Evolutionary conservation across 2,113 vertebrate genomes (phyloP).

Genomic region (Cottus gobio): DNA sequence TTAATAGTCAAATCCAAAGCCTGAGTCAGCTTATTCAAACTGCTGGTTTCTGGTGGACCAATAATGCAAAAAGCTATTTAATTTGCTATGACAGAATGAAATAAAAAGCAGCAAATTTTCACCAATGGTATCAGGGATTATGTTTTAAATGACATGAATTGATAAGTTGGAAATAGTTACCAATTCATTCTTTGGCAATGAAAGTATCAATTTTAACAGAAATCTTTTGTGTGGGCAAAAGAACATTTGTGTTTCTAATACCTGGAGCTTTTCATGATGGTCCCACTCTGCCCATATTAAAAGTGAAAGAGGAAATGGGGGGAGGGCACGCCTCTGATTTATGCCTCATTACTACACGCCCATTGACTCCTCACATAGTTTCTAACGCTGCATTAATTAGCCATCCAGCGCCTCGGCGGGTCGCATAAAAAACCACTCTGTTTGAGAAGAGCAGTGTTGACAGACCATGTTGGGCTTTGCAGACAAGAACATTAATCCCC

Average conservation of each 20-base stretch:
- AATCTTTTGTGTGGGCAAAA: too few relatives aligned
- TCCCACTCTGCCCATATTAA: neutral
- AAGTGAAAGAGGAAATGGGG: neutral
- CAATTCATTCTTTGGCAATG: too few relatives aligned
- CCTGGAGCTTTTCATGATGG: neutral
- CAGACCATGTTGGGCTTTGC: slow-evolving; percentile 1
- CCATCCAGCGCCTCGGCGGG: neutral
- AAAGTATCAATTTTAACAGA: too few relatives aligned
- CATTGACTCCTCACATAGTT: slow-evolving; percentile 9
- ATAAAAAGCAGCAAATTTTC: too few relatives aligned
- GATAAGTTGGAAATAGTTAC: too few relatives aligned
- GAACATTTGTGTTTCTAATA: neutral
- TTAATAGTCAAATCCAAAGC: too few relatives aligned
- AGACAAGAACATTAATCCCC: slow-evolving; percentile 33
- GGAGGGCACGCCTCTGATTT: neutral
- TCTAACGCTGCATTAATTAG: slow-evolving; percentile 13
- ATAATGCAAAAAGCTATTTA: too few relatives aligned
- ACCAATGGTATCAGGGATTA: too few relatives aligned
- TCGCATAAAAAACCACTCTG: neutral
- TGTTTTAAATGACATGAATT: too few relatives aligned
- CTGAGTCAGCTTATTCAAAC: too few relatives aligned
- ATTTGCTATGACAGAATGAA: too few relatives aligned
- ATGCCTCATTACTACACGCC: neutral
- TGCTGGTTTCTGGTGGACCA: too few relatives aligned
- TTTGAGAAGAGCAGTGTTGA: neutral